Evolutionary conservation across 2,888 invertebrate species (phyloP), one percentile per base, ranked within the genome.

Genomic region (Drosophila kanekoi): DNA sequence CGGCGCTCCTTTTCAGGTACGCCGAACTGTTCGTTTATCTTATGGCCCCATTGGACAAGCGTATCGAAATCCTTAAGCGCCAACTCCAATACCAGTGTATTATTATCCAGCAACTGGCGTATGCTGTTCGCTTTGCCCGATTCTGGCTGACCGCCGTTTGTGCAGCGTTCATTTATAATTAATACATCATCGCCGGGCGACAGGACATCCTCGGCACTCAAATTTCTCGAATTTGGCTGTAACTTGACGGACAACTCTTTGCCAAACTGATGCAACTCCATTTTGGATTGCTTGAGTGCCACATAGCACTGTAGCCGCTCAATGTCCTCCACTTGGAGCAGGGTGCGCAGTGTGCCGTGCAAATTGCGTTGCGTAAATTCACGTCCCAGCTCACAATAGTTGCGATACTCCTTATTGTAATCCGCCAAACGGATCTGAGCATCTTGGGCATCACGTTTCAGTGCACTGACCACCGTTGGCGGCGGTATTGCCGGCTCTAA

Each of bases 271-370:
- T 86, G 84, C 40, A 91, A 41, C 40, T 75, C 77, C 52, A 82
- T 69, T 51, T 89, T 79, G 33, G 74, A 65, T 48, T 90, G 89
- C 37, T 79, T 74, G 0, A 89, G 68, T 0, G 51, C 58, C 14
- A 76, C 20, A 70, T 89, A 90, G 23, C 79, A 74, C 38, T 77
- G 74, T 63, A 90, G 23, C 0, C 65, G 71, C 35, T 90, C 89
- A 32, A 89, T 71, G 57, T 92, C 92, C 70, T 92, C 92, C 45
- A 92, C 85, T 66, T 91, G 87, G 3, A 92, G 59, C 35, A 91
- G 23, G 0, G 80, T 81, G 3, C 70, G 65, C 4, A 91, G 47
- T 0, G 82, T 70, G 0, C 78, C 77, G 18, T 54, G 38, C 1
- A 90, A 40, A 56, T 87, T 90, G 6, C 62, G 33, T 11, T 60